Base-by-base conservation (phyloP, 1,140 invertebrate genomes). In the Brachionus calyciflorus region DNA sequence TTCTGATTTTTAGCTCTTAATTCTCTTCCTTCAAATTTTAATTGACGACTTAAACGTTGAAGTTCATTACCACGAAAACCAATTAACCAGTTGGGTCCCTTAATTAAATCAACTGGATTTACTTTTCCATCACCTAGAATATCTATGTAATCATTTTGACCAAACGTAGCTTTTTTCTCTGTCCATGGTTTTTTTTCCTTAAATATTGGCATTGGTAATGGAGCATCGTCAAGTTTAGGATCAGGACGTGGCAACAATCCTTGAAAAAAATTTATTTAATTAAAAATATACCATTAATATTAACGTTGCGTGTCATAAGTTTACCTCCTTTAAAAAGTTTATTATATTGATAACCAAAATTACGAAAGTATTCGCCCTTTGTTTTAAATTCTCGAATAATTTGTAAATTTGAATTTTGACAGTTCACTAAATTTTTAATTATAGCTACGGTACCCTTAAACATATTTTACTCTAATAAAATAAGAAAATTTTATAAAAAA, bases 81-180 rank as follows among this genome's bases (percentile, higher is more conserved):
- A 81, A 90, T 88, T 14, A 97, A 85, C 93, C 93, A 96, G 0
- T 85, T 81, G 0, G 93, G 94, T 10, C 94, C 88, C 78, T 90
- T 89, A 79, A 94, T 93, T 1, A 93, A 80, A 81, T 88, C 89
- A 0, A 90, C 89, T 1, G 93, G 93, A 84, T 93, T 90, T 28
- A 96, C 78, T 9, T 88, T 87, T 57, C 91, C 90, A 82, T 90
- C 89, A 1, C 93, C 93, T 30, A 96, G 86, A 65, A 96, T 95
- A 84, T 96, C 86, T 70, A 97, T 96, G 81, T 96, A 96, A 85
- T 97, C 94, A 87, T 97, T 97, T 82, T 96, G 93, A 1, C 94
- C 94, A 87, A 93, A 94, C 0, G 93, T 81, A 9, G 93, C 92
- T 82, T 88, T 88, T 79, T 89, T 90, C 79, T 89, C 86, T 9